Base-by-base conservation (phyloP, 2,797 vertebrate genomes). In the Aplochiton taeniatus region DNA sequence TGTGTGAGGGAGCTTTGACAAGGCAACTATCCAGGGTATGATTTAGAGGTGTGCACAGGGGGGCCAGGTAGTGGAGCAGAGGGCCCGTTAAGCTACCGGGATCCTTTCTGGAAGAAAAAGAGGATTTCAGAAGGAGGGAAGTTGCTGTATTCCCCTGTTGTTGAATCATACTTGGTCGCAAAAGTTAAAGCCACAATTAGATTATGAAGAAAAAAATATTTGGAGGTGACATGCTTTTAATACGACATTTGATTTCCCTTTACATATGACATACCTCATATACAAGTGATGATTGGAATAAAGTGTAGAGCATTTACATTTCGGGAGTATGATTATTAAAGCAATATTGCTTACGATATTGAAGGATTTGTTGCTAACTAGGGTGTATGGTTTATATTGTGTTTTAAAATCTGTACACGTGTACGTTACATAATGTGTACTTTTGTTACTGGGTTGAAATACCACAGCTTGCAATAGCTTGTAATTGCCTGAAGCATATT, bases 1-100 rank as follows among this genome's bases (percentile, higher is more conserved):
- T 31, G 31, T 31, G 31, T 31, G 31, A 31, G 31, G 31, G 80
- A 75, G 87, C 89, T 90, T 90, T 88, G 89, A 91, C 88, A 90
- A 91, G 87, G 79, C 81, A 90, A 89, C 87, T 85, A 89, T 84
- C 88, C 85, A 83, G 87, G 87, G 87, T 89, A 85, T 90, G 89
- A 91, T 91, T 91, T 88, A 89, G 88, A 91, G 89, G 90, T 91
- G 87, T 72, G 87, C 89, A 88, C 86, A 84, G 78, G 90, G 88
- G 88, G 89, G 59, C 82, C 85, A 90, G 89, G 86, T 90, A 90
- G 67, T 80, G 80, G 69, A 88, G 88, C 86, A 83, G 80, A 85
- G 87, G 85, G 87, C 84, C 89, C 87, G 86, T 90, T 90, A 88
- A 89, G 88, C 76, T 85, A 84, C 83, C 73, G 79, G 83, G 83